A percentile compares a stretch with the other conserved stretches of the same genome.
Conservation (phyloP, 2,888 invertebrate species). For the Parascotia fuliginaria region DNA sequence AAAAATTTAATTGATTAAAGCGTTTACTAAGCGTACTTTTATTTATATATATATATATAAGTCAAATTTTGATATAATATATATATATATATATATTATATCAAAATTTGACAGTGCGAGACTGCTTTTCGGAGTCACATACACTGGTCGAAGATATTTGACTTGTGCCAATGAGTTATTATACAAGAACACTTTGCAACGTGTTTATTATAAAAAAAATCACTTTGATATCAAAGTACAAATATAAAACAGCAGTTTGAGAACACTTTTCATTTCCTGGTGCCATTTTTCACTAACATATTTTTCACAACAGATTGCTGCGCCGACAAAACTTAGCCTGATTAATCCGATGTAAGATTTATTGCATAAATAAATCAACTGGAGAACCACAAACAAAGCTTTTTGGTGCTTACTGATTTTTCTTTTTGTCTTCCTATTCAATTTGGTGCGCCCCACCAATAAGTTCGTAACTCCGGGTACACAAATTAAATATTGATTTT, state of each 20-base stretch:
- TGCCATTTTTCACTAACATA: conserved; percentile 44
- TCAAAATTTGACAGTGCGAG: too few relatives aligned
- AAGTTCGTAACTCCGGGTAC: conserved; percentile 51
- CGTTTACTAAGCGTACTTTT: too few relatives aligned
- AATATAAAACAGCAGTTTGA: conserved; percentile 17
- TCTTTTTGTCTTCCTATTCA: conserved; percentile 60
- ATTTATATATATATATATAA: too few relatives aligned
- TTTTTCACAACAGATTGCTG: conserved; percentile 63
- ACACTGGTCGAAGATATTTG: too few relatives aligned
- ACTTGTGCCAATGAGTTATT: too few relatives aligned
- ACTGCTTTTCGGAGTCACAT: too few relatives aligned
- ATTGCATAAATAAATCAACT: conserved; percentile 79
- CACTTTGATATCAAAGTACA: conserved; percentile 13
- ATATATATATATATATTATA: too few relatives aligned
- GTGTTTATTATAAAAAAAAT: too few relatives aligned
- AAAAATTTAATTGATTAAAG: too few relatives aligned
- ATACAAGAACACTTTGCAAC: too few relatives aligned
- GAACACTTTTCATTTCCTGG: conserved; percentile 28
- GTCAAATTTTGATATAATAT: too few relatives aligned
- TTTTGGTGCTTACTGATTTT: conserved; percentile 50
- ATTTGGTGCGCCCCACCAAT: conserved; percentile 51
- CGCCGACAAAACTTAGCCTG: conserved; percentile 71
- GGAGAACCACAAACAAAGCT: conserved; percentile 66
- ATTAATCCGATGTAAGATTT: conserved; percentile 80
- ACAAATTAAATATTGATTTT: conserved; percentile 54